These are phyloP conservation scores for Ormyrus thymus DNA, from an alignment of 2,888 invertebrate species.

Conservation along the genomic window DNA sequence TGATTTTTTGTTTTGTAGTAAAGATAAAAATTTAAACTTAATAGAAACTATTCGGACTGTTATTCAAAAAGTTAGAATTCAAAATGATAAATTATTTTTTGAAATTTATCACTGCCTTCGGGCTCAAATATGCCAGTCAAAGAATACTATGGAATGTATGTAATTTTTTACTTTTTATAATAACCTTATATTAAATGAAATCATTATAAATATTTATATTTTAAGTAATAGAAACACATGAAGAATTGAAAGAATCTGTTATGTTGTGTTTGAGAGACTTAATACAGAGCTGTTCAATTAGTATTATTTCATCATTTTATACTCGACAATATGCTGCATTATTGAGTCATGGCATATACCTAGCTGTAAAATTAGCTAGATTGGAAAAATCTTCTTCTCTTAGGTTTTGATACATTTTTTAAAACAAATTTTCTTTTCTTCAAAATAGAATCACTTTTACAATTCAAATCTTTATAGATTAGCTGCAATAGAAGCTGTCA, in stretches of 20 bases:
- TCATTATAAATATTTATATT: slow-evolving; percentile 51
- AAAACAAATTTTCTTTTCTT: slow-evolving; percentile 64
- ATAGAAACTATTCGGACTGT: slow-evolving; percentile 76
- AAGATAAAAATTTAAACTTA: slow-evolving; percentile 76
- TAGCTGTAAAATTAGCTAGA: slow-evolving; percentile 81
- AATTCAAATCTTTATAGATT: slow-evolving; percentile 69
- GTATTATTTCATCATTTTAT: slow-evolving; percentile 78
- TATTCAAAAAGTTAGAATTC: slow-evolving; percentile 76
- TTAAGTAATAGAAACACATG: slow-evolving; percentile 78
- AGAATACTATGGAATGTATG: slow-evolving; percentile 75
- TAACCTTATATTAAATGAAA: slow-evolving; percentile 41
- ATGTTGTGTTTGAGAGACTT: slow-evolving; percentile 77
- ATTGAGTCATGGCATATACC: slow-evolving; percentile 81
- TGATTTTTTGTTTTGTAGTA: slow-evolving; percentile 67
- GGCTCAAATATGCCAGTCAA: slow-evolving; percentile 77
- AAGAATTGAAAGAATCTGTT: slow-evolving; percentile 81
- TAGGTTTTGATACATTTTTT: slow-evolving; percentile 74
- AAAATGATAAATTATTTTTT: slow-evolving; percentile 77
- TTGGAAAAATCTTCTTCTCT: slow-evolving; percentile 80
- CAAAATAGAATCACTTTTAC: slow-evolving; percentile 2
- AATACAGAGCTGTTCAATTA: slow-evolving; percentile 75
- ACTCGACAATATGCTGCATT: slow-evolving; percentile 78
- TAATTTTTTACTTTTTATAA: slow-evolving; percentile 62
- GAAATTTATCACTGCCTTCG: slow-evolving; percentile 78
- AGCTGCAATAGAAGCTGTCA: slow-evolving; percentile 79